phyloP scores from a whole-genome alignment of 1,140 invertebrate genomes.

The Euglossa dilemma region DNA sequence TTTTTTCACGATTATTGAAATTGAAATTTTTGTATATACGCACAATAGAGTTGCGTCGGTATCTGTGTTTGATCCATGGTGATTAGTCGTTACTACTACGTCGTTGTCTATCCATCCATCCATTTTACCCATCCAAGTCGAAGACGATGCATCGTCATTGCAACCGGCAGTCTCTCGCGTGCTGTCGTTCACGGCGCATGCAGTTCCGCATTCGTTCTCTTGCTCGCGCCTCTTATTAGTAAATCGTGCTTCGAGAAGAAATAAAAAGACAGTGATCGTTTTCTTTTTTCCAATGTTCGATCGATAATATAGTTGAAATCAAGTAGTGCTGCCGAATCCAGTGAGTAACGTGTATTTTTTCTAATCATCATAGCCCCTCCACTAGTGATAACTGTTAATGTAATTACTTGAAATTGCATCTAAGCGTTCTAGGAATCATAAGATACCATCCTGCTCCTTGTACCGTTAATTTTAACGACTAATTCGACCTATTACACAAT shows the following conservation, averaged over 20 bases:
- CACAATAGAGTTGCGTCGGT: neutral
- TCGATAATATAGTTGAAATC: neutral
- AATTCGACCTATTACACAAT: neutral
- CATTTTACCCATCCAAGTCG: conserved; percentile 61
- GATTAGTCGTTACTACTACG: conserved; percentile 11
- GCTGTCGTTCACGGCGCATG: conserved; percentile 62
- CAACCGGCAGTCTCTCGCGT: conserved; percentile 60
- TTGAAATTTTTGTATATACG: neutral
- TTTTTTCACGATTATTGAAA: neutral
- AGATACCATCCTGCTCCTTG: neutral
- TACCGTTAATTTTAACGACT: conserved; percentile 20
- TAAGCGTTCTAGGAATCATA: conserved; percentile 1
- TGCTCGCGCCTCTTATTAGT: neutral
- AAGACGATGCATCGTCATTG: conserved; percentile 63
- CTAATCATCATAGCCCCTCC: neutral
- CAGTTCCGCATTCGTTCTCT: conserved; percentile 45
- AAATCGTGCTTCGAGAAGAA: too few species aligned
- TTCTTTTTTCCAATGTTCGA: neutral
- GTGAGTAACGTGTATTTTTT: conserved; percentile 12
- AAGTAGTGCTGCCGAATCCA: neutral
- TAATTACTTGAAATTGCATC: conserved; percentile 5
- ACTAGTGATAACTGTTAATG: neutral
- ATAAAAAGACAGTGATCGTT: neutral
- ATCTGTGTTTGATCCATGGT: neutral
- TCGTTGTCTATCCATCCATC: conserved; percentile 46